Conservation (phyloP, 2,113 vertebrate species). For the Abramis brama region DNA sequence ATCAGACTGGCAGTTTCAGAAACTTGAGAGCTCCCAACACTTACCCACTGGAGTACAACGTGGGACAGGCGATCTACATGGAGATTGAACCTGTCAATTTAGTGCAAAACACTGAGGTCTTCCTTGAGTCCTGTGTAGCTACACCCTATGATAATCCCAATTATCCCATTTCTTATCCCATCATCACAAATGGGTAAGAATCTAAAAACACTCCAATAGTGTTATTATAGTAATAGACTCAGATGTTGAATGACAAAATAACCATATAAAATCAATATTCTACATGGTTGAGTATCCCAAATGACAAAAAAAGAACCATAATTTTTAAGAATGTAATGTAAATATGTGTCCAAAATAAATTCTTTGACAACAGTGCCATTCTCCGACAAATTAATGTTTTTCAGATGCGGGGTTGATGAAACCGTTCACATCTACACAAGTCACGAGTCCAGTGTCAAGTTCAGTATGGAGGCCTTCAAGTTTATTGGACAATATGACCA, state of each 20-base stretch:
- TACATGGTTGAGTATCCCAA: no score
- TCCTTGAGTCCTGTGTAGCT: slow-evolving; percentile 75
- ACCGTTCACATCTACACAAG: slow-evolving; percentile 58
- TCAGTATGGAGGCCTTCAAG: slow-evolving; percentile 74
- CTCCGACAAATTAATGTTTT: not conserved
- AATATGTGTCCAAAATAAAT: not conserved
- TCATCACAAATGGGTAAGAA: slow-evolving; percentile 74
- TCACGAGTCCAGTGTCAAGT: slow-evolving; percentile 56
- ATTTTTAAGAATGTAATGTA: no score
- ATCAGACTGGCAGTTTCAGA: not conserved
- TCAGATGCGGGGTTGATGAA: slow-evolving; percentile 67
- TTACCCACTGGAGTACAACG: slow-evolving; percentile 65
- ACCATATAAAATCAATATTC: no score
- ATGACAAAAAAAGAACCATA: no score
- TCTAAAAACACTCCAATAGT: not conserved
- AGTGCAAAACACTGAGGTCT: slow-evolving; percentile 68
- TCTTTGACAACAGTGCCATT: not conserved
- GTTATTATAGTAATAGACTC: no score
- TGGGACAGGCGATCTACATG: slow-evolving; percentile 68
- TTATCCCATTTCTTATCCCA: slow-evolving; percentile 64
- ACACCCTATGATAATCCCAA: slow-evolving; percentile 71
- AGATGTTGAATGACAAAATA: no score
- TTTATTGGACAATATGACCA: slow-evolving; percentile 74
- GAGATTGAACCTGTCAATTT: slow-evolving; percentile 62
- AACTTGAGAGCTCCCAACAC: slow-evolving; percentile 10